A percentile compares a stretch with the other conserved stretches of the same genome.
Conservation (phyloP, 2,113 vertebrate genomes). For the Apteryx owenii region DNA sequence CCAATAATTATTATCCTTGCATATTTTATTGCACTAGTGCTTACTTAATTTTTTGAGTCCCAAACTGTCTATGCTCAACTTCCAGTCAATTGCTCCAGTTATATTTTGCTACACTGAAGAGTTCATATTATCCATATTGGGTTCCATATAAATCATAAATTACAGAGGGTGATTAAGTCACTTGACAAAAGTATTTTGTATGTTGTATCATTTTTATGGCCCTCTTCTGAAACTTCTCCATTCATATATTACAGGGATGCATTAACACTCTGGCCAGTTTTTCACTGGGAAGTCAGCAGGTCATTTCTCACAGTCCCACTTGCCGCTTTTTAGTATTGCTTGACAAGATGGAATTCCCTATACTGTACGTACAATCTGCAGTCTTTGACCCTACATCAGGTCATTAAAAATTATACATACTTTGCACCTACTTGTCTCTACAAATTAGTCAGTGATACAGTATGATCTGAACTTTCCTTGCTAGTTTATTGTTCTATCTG, state of each 20-base stretch:
- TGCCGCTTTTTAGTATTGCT: neutral
- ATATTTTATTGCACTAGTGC: neutral
- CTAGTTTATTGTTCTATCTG: neutral
- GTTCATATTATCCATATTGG: neutral
- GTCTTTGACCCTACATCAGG: neutral
- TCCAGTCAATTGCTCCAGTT: neutral
- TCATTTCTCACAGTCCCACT: neutral
- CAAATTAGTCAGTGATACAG: neutral
- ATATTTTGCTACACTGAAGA: neutral
- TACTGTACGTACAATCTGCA: neutral
- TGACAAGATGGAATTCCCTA: neutral
- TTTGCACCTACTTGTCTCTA: neutral
- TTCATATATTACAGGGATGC: neutral
- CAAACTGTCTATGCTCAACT: neutral
- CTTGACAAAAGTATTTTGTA: rapidly evolving
- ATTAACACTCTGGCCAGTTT: neutral
- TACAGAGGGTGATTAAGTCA: neutral
- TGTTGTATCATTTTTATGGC: neutral
- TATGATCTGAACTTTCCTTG: neutral
- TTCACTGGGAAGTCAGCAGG: neutral
- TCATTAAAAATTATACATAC: neutral
- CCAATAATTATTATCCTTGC: neutral
- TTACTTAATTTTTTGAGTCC: neutral
- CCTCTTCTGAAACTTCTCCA: neutral
- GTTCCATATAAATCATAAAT: neutral